Base-by-base conservation (phyloP, 2,888 invertebrate species). In the Brenthis daphne region DNA sequence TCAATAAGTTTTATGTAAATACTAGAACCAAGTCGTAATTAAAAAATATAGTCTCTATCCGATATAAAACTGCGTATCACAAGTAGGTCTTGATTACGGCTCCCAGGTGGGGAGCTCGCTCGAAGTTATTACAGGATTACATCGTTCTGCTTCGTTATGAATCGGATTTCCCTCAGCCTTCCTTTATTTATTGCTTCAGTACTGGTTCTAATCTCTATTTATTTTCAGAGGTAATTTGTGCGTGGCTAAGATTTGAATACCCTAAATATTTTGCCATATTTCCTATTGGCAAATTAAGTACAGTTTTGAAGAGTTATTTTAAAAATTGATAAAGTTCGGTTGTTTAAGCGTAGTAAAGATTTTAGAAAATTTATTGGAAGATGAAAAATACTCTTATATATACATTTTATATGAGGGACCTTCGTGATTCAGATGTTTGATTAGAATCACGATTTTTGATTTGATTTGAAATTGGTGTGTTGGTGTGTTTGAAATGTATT, bases 71-170 rank as follows among this genome's bases (percentile, higher is more conserved):
- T 37, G 67, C 13, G 12, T 67, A 67, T 65, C 65, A 69, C 61
- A 65, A 65, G 56, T 61, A 56, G 60, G 37, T 69, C 65, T 65
- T 65, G 69, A 69, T 69, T 69, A 69, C 61, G 56, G 65, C 56
- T 37, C 69, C 56, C 69, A 69, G 69, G 69, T 69, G 69, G 60
- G 55, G 53, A 57, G 60, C 37, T 60, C 56, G 55, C 29, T 55
- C 61, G 51, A 61, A 69, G 51, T 69, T 69, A 69, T 69, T 69
- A 69, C 65, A 65, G 69, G 69, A 69, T 69, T 69, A 69, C 69
- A 60, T 55, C 69, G 60, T 61, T 56, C 60, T 61, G 65, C 29
- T 56, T 61, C 69, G 65, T 47, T 57, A 61, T 61, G 69, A 69
- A 61, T 69, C 61, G 61, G 69, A 65, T 69, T 69, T 69, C 51